These are phyloP conservation scores for Limonius californicus DNA, from an alignment of 1,140 invertebrate species.

Conservation along the genomic window DNA sequence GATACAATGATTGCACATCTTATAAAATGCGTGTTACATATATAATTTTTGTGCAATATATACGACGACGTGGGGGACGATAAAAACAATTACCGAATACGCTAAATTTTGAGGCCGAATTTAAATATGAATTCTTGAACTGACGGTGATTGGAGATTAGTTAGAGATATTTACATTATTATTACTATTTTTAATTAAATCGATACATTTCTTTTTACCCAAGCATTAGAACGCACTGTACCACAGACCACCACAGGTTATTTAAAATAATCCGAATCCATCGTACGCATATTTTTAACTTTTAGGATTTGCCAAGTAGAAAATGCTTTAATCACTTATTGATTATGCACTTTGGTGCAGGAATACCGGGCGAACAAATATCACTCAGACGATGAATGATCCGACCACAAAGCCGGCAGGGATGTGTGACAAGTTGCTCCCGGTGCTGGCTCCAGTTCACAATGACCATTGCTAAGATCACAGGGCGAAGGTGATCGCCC, in stretches of 20 bases:
- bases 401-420: slow-evolving; percentile 34
- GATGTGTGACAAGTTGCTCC: slow-evolving; percentile 22
- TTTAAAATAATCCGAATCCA: background rate
- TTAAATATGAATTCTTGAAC: slow-evolving; percentile 3
- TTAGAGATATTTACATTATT: slow-evolving; percentile 8
- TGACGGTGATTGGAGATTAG: slow-evolving; percentile 1
- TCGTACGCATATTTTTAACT: background rate
- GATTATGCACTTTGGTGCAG: background rate
- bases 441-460: slow-evolving; percentile 1
- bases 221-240: slow-evolving; percentile 8
- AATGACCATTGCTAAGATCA: slow-evolving; percentile 13
- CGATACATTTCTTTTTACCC: background rate
- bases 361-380: background rate
- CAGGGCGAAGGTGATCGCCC: slow-evolving; percentile 40
- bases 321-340: background rate
- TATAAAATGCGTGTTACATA: slow-evolving; percentile 15
- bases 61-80: background rate
- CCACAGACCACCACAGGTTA: slow-evolving; percentile 2
- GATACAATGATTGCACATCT: slow-evolving; percentile 1
- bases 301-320: background rate
- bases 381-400: slow-evolving; percentile 25
- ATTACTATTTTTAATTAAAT: background rate
- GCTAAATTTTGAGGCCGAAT: slow-evolving; percentile 10
- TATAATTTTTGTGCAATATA: slow-evolving; percentile 19
- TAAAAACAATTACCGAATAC: background rate